Conservation (phyloP, 2,888 invertebrate species). For the Maniola hyperantus region DNA sequence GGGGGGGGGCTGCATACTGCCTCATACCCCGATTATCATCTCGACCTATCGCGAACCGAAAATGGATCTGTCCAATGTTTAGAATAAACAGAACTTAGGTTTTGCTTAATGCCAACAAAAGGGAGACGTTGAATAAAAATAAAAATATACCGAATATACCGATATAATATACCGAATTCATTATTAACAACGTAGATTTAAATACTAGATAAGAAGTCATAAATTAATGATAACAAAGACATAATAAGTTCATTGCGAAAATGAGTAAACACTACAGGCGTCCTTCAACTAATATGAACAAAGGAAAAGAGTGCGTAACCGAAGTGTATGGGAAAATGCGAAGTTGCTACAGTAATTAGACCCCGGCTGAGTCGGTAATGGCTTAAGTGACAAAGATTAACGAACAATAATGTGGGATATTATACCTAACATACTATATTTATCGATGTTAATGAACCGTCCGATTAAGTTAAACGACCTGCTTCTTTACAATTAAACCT, state of each 20-base stretch:
- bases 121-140: too few relatives aligned
- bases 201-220: background rate
- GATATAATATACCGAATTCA: background rate
- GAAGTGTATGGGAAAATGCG: conserved; percentile 53
- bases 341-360: conserved; percentile 50
- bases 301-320: conserved; percentile 50
- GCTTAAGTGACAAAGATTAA: conserved; percentile 34
- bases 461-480: conserved; percentile 16
- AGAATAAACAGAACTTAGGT: background rate
- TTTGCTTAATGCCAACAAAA: too few relatives aligned
- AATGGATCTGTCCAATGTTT: background rate
- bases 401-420: conserved; percentile 9
- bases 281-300: conserved; percentile 47
- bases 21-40: too few relatives aligned
- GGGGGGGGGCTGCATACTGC: too few relatives aligned
- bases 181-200: background rate
- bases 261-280: conserved; percentile 27
- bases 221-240: conserved; percentile 8
- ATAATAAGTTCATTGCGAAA: background rate
- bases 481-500: background rate
- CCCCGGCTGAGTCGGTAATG: conserved; percentile 36
- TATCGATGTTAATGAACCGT: conserved; percentile 8
- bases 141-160: too few relatives aligned
- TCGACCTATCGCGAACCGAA: too few relatives aligned
- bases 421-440: conserved; percentile 5